Evolutionary conservation across 2,888 invertebrate species (phyloP).

Genomic region (Panopea generosa): DNA sequence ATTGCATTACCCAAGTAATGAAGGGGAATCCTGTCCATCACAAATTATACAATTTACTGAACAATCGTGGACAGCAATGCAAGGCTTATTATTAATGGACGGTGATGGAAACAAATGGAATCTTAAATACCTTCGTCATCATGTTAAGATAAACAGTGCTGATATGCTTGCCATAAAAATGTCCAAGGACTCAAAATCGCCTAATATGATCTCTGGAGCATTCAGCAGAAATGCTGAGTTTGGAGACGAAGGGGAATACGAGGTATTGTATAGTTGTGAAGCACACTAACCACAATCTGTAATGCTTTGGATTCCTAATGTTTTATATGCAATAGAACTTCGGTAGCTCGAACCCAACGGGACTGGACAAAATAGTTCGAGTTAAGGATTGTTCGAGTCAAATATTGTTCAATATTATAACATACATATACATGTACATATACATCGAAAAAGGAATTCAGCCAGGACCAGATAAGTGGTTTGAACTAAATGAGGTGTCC

Average conservation of each 20-base stretch:
- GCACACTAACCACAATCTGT: not conserved
- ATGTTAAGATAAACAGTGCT: slow-evolving; percentile 10
- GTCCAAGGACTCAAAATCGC: slow-evolving; percentile 23
- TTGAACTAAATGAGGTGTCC: too few species aligned
- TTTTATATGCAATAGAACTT: too few species aligned
- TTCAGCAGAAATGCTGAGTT: slow-evolving; percentile 26
- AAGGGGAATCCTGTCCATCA: slow-evolving; percentile 35
- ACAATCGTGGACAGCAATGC: slow-evolving; percentile 21
- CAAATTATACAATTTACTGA: slow-evolving; percentile 23
- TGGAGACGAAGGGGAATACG: slow-evolving; percentile 8
- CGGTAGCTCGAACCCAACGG: too few species aligned
- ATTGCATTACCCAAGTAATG: slow-evolving; percentile 30
- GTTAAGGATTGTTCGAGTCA: too few species aligned
- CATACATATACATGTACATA: too few species aligned
- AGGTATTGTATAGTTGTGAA: slow-evolving; percentile 8
- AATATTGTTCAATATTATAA: too few species aligned
- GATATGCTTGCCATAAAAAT: slow-evolving; percentile 35
- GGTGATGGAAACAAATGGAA: slow-evolving; percentile 18
- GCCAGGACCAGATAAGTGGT: too few species aligned
- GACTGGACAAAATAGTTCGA: too few species aligned
- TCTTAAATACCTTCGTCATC: slow-evolving; percentile 8
- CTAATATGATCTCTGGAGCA: slow-evolving; percentile 17
- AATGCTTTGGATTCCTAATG: not conserved
- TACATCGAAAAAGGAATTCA: too few species aligned
- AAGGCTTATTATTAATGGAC: slow-evolving; percentile 14